Base-by-base conservation (phyloP, 2,797 vertebrate genomes). In the Eurystomus glaucurus region DNA sequence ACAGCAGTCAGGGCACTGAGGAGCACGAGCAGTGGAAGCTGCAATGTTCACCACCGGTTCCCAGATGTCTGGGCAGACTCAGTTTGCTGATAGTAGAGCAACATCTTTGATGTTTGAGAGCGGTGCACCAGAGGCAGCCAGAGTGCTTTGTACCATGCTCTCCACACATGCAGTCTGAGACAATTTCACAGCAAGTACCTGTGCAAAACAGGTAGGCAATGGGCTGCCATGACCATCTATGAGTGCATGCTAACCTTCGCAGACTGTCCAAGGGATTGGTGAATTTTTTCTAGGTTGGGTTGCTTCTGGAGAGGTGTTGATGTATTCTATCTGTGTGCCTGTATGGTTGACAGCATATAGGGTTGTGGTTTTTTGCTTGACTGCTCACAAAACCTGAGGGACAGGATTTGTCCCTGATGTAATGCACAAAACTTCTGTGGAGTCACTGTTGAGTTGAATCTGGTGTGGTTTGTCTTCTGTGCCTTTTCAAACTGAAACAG, bases 221-320 rank as follows among this genome's bases (percentile, higher is more conserved):
- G 14, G 22, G 31, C 43, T 46, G 51, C 37, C 0, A 0, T 51
- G 12, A 45, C 48, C 19, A 4, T 0, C 0, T 10, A 1, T 0
- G 2, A 22, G 17, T 13, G 8, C 8, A 1, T n/a, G 18, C 22
- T 37, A 19, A 13, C 51, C 22, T 48, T 39, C 23, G 71, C 17
- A 5, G 18, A 5, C 26, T 43, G 17, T 43, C 8, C 22, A 8
- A 52, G 25, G 58, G 16, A 13, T 1, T 6, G 6, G 35, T 77
- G 77, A 3, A 3, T 22, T 48, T 71, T 46, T 50, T 19, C 19
- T 37, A 25, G 43, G 8, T 35, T 1, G 1, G 2, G 3, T 37
- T 69, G 19, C 35, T 68, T 84, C 25, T 58, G 9, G 21, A 28
- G 26, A 8, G 14, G 6, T n/a, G 11, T 39, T 21, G 20, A 6